phyloP scores from a whole-genome alignment of 2,797 vertebrate species.

The Myotis daubentonii region DNA sequence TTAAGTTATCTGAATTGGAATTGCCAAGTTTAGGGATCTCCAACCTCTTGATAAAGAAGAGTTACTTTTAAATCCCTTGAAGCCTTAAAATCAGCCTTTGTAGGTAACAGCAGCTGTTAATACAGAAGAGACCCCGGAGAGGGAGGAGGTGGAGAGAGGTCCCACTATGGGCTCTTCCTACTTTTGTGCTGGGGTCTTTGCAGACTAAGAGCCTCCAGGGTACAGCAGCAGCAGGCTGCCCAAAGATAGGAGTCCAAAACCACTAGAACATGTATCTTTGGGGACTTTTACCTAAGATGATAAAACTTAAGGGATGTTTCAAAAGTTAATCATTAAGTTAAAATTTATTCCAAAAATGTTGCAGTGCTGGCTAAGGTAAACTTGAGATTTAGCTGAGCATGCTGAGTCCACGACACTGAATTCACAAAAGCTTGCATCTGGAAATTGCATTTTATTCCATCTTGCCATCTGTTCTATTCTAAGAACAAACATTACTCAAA shows the following conservation, averaged over 20 bases:
- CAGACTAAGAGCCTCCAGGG: background rate
- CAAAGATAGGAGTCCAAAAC: background rate
- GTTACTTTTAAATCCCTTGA: background rate
- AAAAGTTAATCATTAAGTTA: background rate
- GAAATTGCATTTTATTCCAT: slow-evolving; percentile 25
- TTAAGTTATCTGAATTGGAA: background rate
- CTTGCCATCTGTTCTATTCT: slow-evolving; percentile 46
- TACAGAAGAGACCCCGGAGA: background rate
- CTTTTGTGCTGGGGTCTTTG: background rate
- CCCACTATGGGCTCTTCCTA: background rate
- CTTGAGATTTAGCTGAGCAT: background rate
- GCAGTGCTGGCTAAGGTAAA: background rate
- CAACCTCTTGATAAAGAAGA: background rate
- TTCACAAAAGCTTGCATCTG: slow-evolving; percentile 35
- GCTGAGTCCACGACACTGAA: background rate
- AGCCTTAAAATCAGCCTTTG: background rate
- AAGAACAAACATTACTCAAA: slow-evolving; percentile 46
- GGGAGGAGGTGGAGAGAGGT: background rate
- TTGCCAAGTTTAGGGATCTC: background rate
- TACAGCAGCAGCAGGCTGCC: background rate
- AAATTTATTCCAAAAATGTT: background rate
- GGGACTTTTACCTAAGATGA: background rate
- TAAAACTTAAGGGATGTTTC: background rate
- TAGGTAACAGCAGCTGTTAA: background rate
- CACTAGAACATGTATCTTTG: too few species aligned